A percentile compares a stretch with the other conserved stretches of the same genome.
Evolutionary conservation across 2,797 vertebrate genomes (phyloP).

Genomic region (Sebastes cheni): DNA sequence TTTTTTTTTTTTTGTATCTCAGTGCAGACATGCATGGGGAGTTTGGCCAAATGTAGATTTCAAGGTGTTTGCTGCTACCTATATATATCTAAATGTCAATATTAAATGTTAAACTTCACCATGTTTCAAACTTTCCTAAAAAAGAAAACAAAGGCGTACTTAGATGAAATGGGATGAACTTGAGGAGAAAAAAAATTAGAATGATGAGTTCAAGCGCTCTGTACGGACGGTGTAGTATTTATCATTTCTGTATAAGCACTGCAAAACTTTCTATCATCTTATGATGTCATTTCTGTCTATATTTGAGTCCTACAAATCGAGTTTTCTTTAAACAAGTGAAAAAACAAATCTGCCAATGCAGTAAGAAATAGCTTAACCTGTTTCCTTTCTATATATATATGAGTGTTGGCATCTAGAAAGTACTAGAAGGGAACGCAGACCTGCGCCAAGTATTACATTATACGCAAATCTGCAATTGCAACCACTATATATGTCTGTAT

Average conservation of each 20-base stretch:
- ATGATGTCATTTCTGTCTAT: background rate
- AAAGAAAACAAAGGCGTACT: background rate
- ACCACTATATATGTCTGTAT: background rate
- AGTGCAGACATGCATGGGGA: conserved; percentile 2
- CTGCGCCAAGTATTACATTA: background rate
- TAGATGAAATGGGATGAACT: conserved; percentile 6
- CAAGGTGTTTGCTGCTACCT: conserved; percentile 25
- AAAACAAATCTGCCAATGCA: background rate
- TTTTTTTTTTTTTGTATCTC: background rate
- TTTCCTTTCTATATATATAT: background rate
- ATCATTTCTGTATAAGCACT: background rate
- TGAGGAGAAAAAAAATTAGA: background rate
- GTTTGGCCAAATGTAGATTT: conserved; percentile 30
- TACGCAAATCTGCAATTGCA: background rate
- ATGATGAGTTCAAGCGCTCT: background rate
- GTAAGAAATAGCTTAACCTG: background rate
- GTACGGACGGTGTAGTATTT: background rate
- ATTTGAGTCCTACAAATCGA: background rate
- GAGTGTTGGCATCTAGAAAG: background rate
- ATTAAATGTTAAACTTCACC: conserved; percentile 25
- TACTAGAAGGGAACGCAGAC: background rate
- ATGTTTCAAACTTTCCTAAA: conserved; percentile 11
- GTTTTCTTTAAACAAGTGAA: background rate
- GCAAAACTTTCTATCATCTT: conserved; percentile 1
- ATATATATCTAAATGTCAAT: conserved; percentile 40